phyloP scores from a whole-genome alignment of 2,113 vertebrate genomes.

The Hydrochoerus hydrochaeris region DNA sequence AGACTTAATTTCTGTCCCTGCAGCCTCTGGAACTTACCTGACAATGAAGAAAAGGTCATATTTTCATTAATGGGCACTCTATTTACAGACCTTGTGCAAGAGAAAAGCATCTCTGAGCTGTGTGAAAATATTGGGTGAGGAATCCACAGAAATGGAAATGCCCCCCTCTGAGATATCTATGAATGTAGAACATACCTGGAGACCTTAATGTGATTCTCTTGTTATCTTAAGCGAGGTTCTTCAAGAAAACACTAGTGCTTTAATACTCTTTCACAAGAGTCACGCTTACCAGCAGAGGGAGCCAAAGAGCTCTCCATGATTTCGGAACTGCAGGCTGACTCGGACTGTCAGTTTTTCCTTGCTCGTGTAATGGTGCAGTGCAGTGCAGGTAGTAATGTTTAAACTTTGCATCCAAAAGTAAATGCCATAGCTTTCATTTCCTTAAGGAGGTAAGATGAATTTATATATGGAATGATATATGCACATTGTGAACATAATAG shows the following conservation, averaged over 20 bases:
- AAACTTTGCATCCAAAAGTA: not conserved
- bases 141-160: conserved; percentile 1
- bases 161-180: not conserved
- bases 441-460: not conserved
- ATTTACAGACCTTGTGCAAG: not conserved
- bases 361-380: not conserved
- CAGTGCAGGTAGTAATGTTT: not conserved
- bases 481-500: not conserved
- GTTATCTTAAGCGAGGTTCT: not conserved
- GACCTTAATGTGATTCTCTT: not conserved
- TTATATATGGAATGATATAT: not conserved
- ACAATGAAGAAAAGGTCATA: not conserved
- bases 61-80: not conserved
- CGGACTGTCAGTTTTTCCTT: accelerated
- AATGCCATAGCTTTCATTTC: not conserved
- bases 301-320: conserved; percentile 65
- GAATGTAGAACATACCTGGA: not conserved
- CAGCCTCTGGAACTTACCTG: not conserved
- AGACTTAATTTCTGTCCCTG: not conserved
- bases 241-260: not conserved
- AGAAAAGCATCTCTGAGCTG: conserved; percentile 5
- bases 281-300: conserved; percentile 79
- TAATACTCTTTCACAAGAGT: not conserved
- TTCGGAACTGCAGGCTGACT: not conserved
- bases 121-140: not conserved